A percentile compares a stretch with the other conserved stretches of the same genome.
phyloP scores from a whole-genome alignment of 2,113 vertebrate species.

The Donacobius atricapilla region DNA sequence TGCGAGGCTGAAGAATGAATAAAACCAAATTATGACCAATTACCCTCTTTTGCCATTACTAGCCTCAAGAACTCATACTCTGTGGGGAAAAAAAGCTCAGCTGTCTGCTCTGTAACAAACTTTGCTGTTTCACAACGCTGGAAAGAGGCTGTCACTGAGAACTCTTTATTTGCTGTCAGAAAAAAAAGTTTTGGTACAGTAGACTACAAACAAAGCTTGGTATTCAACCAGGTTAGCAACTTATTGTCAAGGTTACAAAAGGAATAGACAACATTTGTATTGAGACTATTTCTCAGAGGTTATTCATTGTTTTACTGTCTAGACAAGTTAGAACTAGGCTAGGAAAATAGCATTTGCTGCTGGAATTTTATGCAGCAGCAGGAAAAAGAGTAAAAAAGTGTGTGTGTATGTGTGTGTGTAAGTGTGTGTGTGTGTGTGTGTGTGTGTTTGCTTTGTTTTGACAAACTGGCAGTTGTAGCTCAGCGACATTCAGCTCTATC shows the following conservation, averaged over 20 bases:
- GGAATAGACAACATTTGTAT: not conserved
- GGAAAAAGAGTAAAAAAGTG: not conserved
- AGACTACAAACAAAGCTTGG: constrained; percentile 21
- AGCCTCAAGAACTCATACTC: not conserved
- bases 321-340: not conserved
- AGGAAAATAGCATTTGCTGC: not conserved
- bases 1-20: not conserved
- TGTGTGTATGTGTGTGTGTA: not conserved
- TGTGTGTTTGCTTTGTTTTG: constrained; percentile 23
- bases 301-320: constrained; percentile 39
- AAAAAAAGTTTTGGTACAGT: constrained; percentile 5
- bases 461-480: not conserved
- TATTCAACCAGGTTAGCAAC: constrained; percentile 31
- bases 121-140: not conserved
- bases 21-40: constrained; percentile 26
- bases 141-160: constrained; percentile 12
- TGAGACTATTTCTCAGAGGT: constrained; percentile 1
- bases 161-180: not conserved
- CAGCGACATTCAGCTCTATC: not conserved
- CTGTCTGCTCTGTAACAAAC: not conserved
- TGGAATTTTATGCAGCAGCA: not conserved
- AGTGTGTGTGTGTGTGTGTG: not conserved
- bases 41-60: constrained; percentile 21
- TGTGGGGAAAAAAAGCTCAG: not conserved
- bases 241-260: constrained; percentile 52